A percentile compares a stretch with the other conserved stretches of the same genome.
Evolutionary conservation across 1,140 invertebrate species (phyloP).

Genomic region (Hyposmocoma kahamanoa): DNA sequence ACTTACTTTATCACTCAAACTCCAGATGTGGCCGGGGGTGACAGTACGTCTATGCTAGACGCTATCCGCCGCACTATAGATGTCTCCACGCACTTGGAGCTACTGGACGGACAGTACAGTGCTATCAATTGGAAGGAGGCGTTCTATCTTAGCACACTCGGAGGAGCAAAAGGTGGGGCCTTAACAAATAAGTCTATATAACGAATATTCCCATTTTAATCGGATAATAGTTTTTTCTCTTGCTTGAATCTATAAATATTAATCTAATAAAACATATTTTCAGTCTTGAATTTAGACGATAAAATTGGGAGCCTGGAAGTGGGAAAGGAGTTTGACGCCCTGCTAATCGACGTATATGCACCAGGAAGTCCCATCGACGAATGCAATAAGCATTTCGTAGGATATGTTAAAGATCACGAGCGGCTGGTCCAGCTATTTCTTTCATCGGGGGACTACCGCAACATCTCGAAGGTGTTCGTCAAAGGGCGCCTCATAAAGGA

Average conservation of each 20-base stretch:
- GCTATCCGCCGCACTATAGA: slow-evolving; percentile 82
- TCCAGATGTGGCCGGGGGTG: slow-evolving; percentile 88
- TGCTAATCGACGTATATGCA: slow-evolving; percentile 79
- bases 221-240: not conserved
- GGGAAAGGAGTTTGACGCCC: slow-evolving; percentile 91
- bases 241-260: no score
- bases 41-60: slow-evolving; percentile 84
- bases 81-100: slow-evolving; percentile 80
- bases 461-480: slow-evolving; percentile 86
- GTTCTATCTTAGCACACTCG: slow-evolving; percentile 89
- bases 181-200: not conserved
- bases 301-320: slow-evolving; percentile 85
- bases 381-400: slow-evolving; percentile 39
- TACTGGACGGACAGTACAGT: slow-evolving; percentile 39
- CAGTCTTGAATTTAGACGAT: slow-evolving; percentile 82
- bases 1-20: not conserved
- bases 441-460: slow-evolving; percentile 88
- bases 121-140: slow-evolving; percentile 84
- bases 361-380: slow-evolving; percentile 74
- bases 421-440: slow-evolving; percentile 85
- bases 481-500: slow-evolving; percentile 75
- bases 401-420: slow-evolving; percentile 18
- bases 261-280: slow-evolving; percentile 28
- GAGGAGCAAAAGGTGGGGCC: slow-evolving; percentile 82
- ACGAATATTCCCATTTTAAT: not conserved